phyloP scores from a whole-genome alignment of 2,888 invertebrate genomes.

The Iphiclides podalirius region DNA sequence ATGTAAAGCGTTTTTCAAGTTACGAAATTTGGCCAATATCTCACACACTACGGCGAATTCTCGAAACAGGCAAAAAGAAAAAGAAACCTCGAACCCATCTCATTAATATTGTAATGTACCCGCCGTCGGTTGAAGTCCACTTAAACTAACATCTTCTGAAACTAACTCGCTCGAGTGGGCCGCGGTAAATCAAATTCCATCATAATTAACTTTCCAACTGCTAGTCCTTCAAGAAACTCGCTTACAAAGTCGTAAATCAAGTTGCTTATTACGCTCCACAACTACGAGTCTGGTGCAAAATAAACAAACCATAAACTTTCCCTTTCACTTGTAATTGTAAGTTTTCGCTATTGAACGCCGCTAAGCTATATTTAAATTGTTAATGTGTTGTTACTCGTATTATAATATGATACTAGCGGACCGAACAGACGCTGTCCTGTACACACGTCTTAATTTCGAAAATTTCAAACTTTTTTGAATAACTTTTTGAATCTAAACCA shows the following conservation, averaged over 20 bases:
- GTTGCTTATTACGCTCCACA: constrained; percentile 11
- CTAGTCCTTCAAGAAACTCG: constrained; percentile 16
- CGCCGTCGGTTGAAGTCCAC: constrained; percentile 4
- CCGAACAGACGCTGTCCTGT: no score
- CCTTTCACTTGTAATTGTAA: neutral
- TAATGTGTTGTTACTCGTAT: no score
- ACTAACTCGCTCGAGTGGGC: constrained; percentile 8
- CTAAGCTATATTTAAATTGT: no score
- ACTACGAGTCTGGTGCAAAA: constrained; percentile 7
- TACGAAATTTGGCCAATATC: no score
- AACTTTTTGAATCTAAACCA: no score
- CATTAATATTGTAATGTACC: constrained; percentile 13
- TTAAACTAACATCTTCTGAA: constrained; percentile 13
- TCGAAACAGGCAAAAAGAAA: no score
- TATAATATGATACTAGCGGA: no score
- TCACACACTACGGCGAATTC: no score
- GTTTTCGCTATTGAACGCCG: no score
- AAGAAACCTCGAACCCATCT: neutral
- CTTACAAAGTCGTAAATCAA: constrained; percentile 22
- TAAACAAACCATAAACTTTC: constrained; percentile 13
- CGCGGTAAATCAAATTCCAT: constrained; percentile 14
- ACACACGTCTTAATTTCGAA: no score
- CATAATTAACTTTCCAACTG: constrained; percentile 21
- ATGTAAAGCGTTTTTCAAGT: no score
- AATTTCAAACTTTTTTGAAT: no score